Evolutionary conservation across 2,113 vertebrate genomes (phyloP).

Genomic region (Cyrtonyx montezumae): DNA sequence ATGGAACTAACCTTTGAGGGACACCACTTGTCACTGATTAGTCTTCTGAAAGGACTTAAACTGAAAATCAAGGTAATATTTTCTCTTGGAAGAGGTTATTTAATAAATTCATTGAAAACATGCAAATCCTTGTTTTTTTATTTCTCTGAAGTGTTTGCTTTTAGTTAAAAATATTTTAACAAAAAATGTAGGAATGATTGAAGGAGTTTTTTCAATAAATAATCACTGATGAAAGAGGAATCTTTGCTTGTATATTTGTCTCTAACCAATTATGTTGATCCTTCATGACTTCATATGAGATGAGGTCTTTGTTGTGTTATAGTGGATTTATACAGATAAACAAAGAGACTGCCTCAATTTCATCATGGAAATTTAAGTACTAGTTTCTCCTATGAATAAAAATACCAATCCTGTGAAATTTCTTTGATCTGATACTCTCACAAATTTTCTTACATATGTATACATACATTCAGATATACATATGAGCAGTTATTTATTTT

Average conservation of each 20-base stretch:
- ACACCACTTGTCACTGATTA: too few relatives aligned
- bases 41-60: neutral
- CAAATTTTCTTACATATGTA: neutral
- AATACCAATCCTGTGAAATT: neutral
- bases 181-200: neutral
- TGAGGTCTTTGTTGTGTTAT: neutral
- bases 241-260: accelerated
- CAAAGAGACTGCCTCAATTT: neutral
- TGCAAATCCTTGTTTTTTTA: neutral
- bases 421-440: neutral
- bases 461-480: accelerated
- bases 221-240: neutral
- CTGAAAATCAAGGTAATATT: neutral
- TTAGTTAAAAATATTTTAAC: neutral
- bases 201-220: neutral
- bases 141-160: neutral
- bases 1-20: too few relatives aligned
- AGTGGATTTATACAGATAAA: neutral
- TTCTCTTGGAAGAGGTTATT: neutral
- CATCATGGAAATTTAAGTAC: neutral
- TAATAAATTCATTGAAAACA: neutral
- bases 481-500: neutral
- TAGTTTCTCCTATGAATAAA: neutral
- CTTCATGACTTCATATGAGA: neutral
- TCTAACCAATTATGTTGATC: neutral